phyloP scores from a whole-genome alignment of 2,113 vertebrate genomes.

The Ptyas mucosa region DNA sequence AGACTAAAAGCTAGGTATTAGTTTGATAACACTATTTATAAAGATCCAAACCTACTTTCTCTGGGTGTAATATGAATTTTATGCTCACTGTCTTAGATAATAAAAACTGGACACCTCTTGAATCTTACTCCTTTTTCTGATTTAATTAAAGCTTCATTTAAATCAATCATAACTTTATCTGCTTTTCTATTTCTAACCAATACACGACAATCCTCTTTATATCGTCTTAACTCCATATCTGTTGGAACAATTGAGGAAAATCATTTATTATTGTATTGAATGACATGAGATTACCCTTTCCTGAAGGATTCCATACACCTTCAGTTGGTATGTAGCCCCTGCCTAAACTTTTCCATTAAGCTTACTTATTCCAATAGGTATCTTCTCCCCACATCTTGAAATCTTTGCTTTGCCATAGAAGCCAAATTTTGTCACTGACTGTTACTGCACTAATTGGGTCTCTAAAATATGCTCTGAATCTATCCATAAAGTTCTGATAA shows the following conservation, averaged over 20 bases:
- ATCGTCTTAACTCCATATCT: background rate
- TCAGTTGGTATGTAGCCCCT: background rate
- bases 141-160: background rate
- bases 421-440: too few species aligned
- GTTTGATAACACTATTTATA: background rate
- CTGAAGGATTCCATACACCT: background rate
- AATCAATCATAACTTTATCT: background rate
- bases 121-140: background rate
- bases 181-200: background rate
- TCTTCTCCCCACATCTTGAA: too few species aligned
- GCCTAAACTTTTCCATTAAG: too few species aligned
- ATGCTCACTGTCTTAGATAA: background rate
- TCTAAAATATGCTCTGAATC: too few species aligned
- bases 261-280: background rate
- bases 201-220: background rate
- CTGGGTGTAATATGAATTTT: background rate
- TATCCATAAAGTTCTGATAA: too few species aligned
- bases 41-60: background rate
- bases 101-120: background rate
- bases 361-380: too few species aligned
- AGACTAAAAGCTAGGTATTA: background rate
- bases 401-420: too few species aligned
- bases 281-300: background rate
- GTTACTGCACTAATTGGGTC: too few species aligned
- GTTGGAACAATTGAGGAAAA: background rate